Conservation (phyloP, 2,113 vertebrate genomes). For the Benitochromis conjunctus region DNA sequence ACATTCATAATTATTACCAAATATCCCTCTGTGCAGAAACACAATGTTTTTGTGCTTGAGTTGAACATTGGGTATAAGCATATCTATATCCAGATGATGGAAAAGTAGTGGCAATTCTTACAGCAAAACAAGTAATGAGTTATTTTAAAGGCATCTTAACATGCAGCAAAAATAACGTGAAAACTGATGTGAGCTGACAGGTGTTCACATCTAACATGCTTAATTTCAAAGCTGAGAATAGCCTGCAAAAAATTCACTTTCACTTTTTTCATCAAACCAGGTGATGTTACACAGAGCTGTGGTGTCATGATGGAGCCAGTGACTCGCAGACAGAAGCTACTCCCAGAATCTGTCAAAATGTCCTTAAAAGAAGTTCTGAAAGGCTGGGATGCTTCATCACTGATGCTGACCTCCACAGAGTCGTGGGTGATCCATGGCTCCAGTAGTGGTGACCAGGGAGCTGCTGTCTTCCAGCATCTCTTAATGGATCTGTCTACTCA, state of each 20-base stretch:
- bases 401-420: constrained; percentile 64
- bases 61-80: background rate
- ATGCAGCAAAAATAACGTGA: background rate
- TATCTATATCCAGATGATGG: background rate
- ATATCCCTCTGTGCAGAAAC: background rate
- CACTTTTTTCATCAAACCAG: constrained; percentile 29
- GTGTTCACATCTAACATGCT: background rate
- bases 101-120: background rate
- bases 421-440: constrained; percentile 78
- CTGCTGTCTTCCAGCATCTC: constrained; percentile 69
- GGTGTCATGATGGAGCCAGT: constrained; percentile 78
- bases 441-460: background rate
- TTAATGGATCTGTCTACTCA: constrained; percentile 62
- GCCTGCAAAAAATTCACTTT: background rate
- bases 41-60: background rate
- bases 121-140: background rate
- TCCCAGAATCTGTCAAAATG: constrained; percentile 72
- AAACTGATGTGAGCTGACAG: background rate
- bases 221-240: background rate
- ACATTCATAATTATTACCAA: background rate
- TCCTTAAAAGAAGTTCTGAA: constrained; percentile 72
- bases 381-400: constrained; percentile 63
- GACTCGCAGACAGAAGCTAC: constrained; percentile 69
- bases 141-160: background rate
- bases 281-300: constrained; percentile 63